Evolutionary conservation across 2,113 vertebrate genomes (phyloP).

Genomic region (Pedionomus torquatus): DNA sequence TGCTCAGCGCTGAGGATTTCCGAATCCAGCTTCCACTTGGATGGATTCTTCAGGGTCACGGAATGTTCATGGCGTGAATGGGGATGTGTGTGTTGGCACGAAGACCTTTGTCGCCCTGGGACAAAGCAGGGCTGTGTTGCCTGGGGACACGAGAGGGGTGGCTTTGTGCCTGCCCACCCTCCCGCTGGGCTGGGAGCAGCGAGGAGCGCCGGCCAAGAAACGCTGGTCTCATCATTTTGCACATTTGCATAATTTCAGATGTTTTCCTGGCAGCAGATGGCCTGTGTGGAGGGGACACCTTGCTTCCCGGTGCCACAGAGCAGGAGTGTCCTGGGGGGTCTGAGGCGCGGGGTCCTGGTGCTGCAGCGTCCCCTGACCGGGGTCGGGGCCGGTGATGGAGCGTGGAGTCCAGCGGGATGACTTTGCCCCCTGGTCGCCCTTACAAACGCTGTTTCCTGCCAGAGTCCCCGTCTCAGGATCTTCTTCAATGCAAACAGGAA

Average conservation of each 20-base stretch:
- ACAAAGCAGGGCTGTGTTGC: neutral
- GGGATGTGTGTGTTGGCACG: neutral
- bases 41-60: neutral
- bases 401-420: neutral
- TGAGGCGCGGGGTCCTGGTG: neutral
- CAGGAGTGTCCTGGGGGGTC: neutral
- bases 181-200: neutral
- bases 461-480: neutral
- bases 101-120: neutral
- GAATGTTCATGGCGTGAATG: neutral
- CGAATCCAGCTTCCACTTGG: neutral
- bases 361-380: neutral
- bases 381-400: fast-evolving
- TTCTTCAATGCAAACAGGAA: neutral
- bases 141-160: neutral
- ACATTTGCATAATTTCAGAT: neutral
- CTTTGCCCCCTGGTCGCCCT: neutral
- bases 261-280: neutral
- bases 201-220: neutral
- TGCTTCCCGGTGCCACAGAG: neutral
- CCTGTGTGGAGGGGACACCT: neutral
- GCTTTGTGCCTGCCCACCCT: neutral
- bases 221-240: neutral
- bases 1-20: neutral
- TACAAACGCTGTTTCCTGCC: neutral